Evolutionary conservation across 2,888 invertebrate species (phyloP).

Genomic region (Drosophila algonquin): DNA sequence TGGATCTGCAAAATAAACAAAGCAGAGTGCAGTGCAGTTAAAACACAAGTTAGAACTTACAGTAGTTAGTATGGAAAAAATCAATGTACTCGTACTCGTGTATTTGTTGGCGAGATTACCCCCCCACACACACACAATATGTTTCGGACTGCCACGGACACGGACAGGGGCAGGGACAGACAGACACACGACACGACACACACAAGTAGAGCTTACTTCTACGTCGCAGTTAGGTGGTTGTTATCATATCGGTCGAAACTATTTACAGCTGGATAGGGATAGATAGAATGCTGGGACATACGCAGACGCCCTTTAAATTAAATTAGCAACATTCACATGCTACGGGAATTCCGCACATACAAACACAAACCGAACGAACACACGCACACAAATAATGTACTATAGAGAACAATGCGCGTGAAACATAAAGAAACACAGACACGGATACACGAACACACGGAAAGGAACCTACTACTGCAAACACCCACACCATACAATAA

Average conservation of each 20-base stretch:
- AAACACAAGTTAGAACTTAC: constrained; percentile 1
- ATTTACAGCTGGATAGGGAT: constrained; percentile 4
- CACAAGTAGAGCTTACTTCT: constrained; percentile 1
- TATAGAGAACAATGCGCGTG: constrained; percentile 41
- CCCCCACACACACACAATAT: constrained; percentile 18
- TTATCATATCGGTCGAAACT: constrained; percentile 22
- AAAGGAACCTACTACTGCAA: constrained; percentile 10
- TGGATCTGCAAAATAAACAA: constrained; percentile 80
- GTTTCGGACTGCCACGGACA: constrained; percentile 12
- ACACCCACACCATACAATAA: constrained; percentile 3
- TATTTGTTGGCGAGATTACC: constrained; percentile 27
- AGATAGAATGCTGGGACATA: constrained; percentile 10
- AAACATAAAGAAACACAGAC: constrained; percentile 37
- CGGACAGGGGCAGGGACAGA: neutral
- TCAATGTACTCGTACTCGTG: constrained; percentile 50
- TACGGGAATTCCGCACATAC: constrained; percentile 1
- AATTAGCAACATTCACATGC: constrained; percentile 50
- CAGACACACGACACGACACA: neutral
- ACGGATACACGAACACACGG: constrained; percentile 15
- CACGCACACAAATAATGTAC: neutral
- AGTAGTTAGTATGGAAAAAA: constrained; percentile 34
- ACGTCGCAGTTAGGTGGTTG: constrained; percentile 42
- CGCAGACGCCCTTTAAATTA: constrained; percentile 48
- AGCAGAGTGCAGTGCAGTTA: neutral
- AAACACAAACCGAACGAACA: constrained; percentile 30